Percentiles rank a stretch among this genome's conserved stretches.
Evolutionary conservation across 2,113 vertebrate genomes (phyloP).

Genomic region (Campylomormyrus numenius): DNA sequence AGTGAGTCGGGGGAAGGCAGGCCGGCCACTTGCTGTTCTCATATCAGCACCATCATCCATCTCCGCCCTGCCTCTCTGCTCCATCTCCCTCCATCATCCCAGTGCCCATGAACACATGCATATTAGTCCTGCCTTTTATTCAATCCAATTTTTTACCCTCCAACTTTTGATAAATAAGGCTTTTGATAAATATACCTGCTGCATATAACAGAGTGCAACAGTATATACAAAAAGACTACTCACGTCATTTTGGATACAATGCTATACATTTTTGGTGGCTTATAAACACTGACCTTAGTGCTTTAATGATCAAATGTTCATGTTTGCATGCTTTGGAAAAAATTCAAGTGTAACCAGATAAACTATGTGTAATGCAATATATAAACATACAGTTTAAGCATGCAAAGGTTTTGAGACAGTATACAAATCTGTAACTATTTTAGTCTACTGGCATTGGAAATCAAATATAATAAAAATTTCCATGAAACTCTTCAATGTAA

Average conservation of each 20-base stretch:
- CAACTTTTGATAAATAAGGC: constrained; percentile 3
- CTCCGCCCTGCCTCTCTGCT: constrained; percentile 11
- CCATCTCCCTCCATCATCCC: constrained; percentile 20
- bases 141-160: background rate
- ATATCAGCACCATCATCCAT: constrained; percentile 20
- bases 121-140: background rate
- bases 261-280: background rate
- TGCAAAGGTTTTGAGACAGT: background rate
- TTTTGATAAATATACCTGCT: background rate
- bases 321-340: background rate
- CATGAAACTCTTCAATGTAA: background rate
- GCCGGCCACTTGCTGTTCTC: background rate
- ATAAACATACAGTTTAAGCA: background rate
- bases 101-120: background rate
- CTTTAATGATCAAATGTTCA: background rate
- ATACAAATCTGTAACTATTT: background rate
- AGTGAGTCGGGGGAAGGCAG: constrained; percentile 3
- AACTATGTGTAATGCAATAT: background rate
- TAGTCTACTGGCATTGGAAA: background rate
- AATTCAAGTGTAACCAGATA: background rate
- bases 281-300: background rate
- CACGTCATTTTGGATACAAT: background rate
- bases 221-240: background rate
- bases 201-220: background rate
- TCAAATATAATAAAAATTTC: background rate